Percentiles rank a stretch among this genome's conserved stretches.
These are phyloP conservation scores for Euspilapteryx auroguttella DNA, from an alignment of 2,888 invertebrate genomes.

Conservation along the genomic window DNA sequence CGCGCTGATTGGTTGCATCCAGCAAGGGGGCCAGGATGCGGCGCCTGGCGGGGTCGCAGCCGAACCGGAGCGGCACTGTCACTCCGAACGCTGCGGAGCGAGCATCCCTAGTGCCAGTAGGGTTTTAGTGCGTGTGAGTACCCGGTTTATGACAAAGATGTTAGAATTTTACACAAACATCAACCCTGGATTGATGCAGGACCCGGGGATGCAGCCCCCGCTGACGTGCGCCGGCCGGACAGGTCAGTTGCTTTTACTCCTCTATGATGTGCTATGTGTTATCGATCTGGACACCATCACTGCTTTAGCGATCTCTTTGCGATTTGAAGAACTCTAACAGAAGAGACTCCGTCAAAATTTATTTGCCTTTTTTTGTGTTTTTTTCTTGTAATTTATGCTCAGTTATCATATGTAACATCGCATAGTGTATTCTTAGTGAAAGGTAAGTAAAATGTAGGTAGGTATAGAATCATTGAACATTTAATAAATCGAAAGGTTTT, in stretches of 20 bases:
- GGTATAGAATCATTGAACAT: no score
- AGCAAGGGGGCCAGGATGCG: constrained; percentile 13
- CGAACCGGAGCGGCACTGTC: constrained; percentile 21
- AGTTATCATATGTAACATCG: neutral
- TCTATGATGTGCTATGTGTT: no score
- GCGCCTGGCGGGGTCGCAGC: constrained; percentile 12
- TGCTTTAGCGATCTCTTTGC: no score
- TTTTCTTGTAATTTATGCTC: neutral
- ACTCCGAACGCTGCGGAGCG: constrained; percentile 17
- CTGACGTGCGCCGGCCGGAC: constrained; percentile 66
- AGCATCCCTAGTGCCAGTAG: constrained; percentile 13
- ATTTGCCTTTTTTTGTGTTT: neutral
- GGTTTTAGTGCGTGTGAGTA: constrained; percentile 13
- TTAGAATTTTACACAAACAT: constrained; percentile 72
- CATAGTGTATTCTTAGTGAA: neutral
- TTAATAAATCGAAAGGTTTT: no score
- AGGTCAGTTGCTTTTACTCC: no score
- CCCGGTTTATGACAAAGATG: constrained; percentile 48
- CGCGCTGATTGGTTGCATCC: constrained; percentile 23
- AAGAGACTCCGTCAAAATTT: no score
- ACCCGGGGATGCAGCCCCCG: constrained; percentile 53
- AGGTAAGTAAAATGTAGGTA: no score
- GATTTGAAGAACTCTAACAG: no score
- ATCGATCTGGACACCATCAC: no score
- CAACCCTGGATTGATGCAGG: constrained; percentile 62